These are phyloP conservation scores for Cryptophagus acutangulus DNA, from an alignment of 2,888 invertebrate genomes.

Conservation along the genomic window DNA sequence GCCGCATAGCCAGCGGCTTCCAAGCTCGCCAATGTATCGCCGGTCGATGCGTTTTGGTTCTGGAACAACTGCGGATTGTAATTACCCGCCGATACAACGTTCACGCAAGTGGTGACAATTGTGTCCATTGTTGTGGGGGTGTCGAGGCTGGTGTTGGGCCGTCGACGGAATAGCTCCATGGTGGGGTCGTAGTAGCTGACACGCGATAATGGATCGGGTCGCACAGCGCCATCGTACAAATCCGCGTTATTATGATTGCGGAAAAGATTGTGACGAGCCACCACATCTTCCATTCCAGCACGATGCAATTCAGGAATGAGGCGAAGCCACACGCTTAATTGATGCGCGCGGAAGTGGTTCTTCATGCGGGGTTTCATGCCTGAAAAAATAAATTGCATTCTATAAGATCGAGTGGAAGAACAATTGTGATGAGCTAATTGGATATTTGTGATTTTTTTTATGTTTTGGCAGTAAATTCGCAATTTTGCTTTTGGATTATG, in stretches of 20 bases:
- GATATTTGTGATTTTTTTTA: no score
- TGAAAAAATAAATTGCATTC: constrained; percentile 47
- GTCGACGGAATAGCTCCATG: constrained; percentile 57
- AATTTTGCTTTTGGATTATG: no score
- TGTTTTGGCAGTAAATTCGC: no score
- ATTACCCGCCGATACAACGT: constrained; percentile 49
- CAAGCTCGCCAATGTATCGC: constrained; percentile 73
- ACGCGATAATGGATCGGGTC: constrained; percentile 75
- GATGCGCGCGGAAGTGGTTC: constrained; percentile 92
- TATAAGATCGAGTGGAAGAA: no score
- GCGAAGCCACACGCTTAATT: constrained; percentile 91
- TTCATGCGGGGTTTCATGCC: constrained; percentile 87
- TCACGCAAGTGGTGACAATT: constrained; percentile 67
- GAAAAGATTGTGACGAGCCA: constrained; percentile 82
- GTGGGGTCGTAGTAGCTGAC: constrained; percentile 59
- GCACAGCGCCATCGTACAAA: constrained; percentile 82
- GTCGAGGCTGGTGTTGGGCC: constrained; percentile 57
- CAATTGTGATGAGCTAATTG: no score
- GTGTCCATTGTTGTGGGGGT: constrained; percentile 66
- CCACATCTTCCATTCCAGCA: constrained; percentile 84
- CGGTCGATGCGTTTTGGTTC: constrained; percentile 59
- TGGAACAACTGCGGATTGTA: constrained; percentile 54
- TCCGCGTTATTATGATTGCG: constrained; percentile 83
- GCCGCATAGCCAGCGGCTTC: constrained; percentile 75
- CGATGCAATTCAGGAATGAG: constrained; percentile 87